These are phyloP conservation scores for Butastur rufipennis DNA, from an alignment of 2,113 vertebrate genomes.

Conservation along the genomic window DNA sequence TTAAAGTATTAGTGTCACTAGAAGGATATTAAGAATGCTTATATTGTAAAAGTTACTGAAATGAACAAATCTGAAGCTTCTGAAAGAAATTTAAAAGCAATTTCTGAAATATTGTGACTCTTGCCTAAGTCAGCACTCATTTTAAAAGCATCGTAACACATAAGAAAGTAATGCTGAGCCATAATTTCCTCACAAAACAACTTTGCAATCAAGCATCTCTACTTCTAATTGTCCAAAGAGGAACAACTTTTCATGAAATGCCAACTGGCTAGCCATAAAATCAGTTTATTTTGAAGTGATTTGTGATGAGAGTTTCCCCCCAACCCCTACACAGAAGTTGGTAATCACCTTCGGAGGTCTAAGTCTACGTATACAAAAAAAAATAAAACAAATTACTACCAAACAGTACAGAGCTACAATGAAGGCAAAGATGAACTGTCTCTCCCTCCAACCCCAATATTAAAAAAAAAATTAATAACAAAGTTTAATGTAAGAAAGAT, in stretches of 20 bases:
- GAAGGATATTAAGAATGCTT: background rate
- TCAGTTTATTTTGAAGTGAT: background rate
- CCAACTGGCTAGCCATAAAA: background rate
- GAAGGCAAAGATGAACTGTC: background rate
- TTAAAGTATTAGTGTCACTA: background rate
- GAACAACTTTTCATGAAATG: background rate
- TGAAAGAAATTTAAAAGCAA: background rate
- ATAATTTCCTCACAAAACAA: background rate
- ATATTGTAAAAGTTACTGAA: background rate
- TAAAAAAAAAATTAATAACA: background rate
- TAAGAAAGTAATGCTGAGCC: background rate
- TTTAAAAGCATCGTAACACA: background rate
- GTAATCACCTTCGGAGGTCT: background rate
- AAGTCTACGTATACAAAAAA: background rate
- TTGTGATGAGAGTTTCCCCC: background rate
- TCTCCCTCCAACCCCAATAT: rapidly evolving
- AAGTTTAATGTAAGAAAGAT: background rate
- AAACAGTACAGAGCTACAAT: background rate
- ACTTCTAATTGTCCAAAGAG: background rate
- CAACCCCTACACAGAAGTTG: background rate
- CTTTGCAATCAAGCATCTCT: background rate
- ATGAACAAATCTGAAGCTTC: background rate
- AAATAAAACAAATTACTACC: background rate
- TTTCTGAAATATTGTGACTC: background rate
- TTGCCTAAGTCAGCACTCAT: background rate